Evolutionary conservation across 2,113 vertebrate genomes (phyloP), one percentile per base, ranked within the genome.

Genomic region (Peromyscus californicus): DNA sequence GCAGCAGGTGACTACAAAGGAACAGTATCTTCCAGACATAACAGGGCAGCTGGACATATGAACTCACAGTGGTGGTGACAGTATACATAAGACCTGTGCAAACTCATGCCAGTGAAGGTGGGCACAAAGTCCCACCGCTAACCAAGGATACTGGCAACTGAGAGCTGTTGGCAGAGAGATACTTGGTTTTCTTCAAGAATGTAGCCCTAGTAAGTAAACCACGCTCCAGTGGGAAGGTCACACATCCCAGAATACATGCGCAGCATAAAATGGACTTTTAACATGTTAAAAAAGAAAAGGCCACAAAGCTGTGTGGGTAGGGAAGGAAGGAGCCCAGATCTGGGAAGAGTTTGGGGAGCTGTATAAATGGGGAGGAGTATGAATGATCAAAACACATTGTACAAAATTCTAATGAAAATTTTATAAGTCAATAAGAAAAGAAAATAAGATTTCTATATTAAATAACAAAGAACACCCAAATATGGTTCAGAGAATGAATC

Each of bases 401-500:
- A 42, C 3, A 84, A 84, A 63, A 83, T 29, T 42, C n/a, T 63
- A 63, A 84, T 42, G 42, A 63, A 84, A 63, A 29, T 42, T 63
- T 84, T 42, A 61, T 63, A 84, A 42, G 42, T 84, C n/a, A 63
- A 61, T 61, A 84, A 63, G 13, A 61, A 78, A 57, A 61, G 6
- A 29, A 48, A 91, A 90, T 61, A 78, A 84, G 65, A 95, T 51
- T 92, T 91, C 36, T 85, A 85, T 48, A 26, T 95, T 96, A 96
- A 86, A 70, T n/a, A 96, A 48, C 29, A 95, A 21, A 67, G 19
- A 97, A 96, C 57, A 12, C 26, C 82, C 33, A 79, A 31, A 76
- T 45, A 79, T 0, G 54, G 2, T 63, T 92, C 45, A 94, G 0
- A 87, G 48, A 96, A 83, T 65, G 31, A 74, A 11, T 78, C 7